Conservation (phyloP, 2,797 vertebrate species). For the Phrynocephalus forsythii region DNA sequence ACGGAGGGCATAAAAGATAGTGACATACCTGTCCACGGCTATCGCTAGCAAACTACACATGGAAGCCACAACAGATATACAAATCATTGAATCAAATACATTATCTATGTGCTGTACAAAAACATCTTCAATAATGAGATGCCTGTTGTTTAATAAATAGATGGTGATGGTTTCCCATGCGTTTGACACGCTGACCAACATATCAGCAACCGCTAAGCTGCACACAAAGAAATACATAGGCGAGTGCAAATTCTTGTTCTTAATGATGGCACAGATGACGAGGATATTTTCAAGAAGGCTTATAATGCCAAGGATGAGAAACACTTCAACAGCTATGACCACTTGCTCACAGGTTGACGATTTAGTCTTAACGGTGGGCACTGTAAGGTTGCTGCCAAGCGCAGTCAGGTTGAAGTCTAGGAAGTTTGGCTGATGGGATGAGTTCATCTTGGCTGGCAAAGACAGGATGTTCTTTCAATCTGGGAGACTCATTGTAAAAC, state of each 20-base stretch:
- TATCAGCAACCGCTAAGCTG: slow-evolving; percentile 83
- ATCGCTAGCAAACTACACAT: slow-evolving; percentile 85
- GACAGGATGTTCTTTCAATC: slow-evolving; percentile 52
- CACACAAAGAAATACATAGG: slow-evolving; percentile 85
- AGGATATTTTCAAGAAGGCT: slow-evolving; percentile 84
- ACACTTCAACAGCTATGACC: slow-evolving; percentile 78
- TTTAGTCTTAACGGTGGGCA: slow-evolving; percentile 64
- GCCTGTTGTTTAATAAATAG: slow-evolving; percentile 79
- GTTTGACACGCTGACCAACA: slow-evolving; percentile 83
- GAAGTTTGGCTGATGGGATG: slow-evolving; percentile 57
- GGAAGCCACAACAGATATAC: slow-evolving; percentile 84
- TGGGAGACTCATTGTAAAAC: slow-evolving; percentile 53
- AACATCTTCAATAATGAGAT: slow-evolving; percentile 79
- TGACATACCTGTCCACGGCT: slow-evolving; percentile 81
- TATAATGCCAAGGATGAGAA: slow-evolving; percentile 80
- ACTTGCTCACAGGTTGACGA: slow-evolving; percentile 76
- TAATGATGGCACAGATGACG: slow-evolving; percentile 79
- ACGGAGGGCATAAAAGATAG: slow-evolving; percentile 82
- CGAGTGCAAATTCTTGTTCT: slow-evolving; percentile 83
- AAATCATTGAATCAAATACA: slow-evolving; percentile 84
- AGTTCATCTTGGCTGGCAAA: slow-evolving; percentile 75
- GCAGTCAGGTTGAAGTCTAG: slow-evolving; percentile 73
- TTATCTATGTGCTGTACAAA: slow-evolving; percentile 83
- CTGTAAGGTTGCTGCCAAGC: slow-evolving; percentile 67
- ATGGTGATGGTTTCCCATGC: slow-evolving; percentile 84